These are phyloP conservation scores for Panthera tigris DNA, from an alignment of 2,113 vertebrate species.

Conservation along the genomic window DNA sequence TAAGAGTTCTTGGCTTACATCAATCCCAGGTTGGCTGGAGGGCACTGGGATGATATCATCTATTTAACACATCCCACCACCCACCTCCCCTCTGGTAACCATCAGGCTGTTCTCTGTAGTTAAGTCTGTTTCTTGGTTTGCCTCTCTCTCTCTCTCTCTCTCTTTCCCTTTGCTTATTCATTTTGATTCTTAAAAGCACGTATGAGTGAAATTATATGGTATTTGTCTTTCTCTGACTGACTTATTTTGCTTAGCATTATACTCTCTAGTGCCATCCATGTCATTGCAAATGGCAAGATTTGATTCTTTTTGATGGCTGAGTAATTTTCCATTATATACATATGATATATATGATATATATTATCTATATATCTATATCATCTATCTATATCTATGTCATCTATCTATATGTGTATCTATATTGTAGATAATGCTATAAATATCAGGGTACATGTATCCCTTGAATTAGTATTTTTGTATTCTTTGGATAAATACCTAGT, in stretches of 20 bases:
- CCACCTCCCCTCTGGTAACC: neutral
- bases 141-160: neutral
- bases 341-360: too few species aligned
- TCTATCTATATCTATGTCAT: too few species aligned
- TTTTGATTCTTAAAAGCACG: neutral
- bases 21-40: constrained; percentile 58
- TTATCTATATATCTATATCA: too few species aligned
- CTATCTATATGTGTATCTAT: too few species aligned
- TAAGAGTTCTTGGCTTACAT: constrained; percentile 76
- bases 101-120: neutral
- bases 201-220: neutral
- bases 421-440: neutral
- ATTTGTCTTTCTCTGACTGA: neutral
- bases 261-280: neutral
- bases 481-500: neutral
- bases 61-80: neutral
- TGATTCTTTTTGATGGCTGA: neutral
- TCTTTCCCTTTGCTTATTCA: neutral
- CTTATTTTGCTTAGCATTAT: neutral
- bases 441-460: neutral
- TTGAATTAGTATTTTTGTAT: neutral
- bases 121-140: neutral
- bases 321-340: too few species aligned
- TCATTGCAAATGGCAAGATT: neutral
- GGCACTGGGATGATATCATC: constrained; percentile 1